Percentiles rank a stretch among this genome's conserved stretches.
Evolutionary conservation across 2,113 vertebrate species (phyloP).

Genomic region (Gallinago paraguaiae): DNA sequence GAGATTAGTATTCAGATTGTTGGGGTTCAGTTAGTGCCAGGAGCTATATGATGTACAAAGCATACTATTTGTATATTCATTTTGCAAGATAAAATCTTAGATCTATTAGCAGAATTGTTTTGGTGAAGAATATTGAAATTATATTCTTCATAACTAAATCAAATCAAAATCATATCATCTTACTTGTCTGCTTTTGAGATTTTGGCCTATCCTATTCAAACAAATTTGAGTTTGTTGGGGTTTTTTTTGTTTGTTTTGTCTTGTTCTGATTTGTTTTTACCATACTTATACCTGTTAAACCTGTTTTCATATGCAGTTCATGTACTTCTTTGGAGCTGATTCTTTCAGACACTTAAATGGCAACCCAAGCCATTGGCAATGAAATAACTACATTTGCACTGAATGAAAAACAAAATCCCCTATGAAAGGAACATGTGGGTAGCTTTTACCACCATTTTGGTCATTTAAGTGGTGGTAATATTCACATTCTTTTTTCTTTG

Average conservation of each 20-base stretch:
- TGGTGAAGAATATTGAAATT: background rate
- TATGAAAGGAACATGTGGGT: background rate
- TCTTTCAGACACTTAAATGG: background rate
- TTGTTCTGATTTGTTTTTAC: background rate
- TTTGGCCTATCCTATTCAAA: background rate
- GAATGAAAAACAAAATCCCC: background rate
- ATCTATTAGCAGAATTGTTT: background rate
- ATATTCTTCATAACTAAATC: background rate
- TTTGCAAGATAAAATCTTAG: constrained; percentile 30
- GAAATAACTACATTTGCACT: background rate
- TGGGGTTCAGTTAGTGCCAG: background rate
- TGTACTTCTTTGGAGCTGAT: background rate
- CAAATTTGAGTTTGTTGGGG: no score
- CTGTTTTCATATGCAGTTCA: background rate
- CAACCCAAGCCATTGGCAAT: background rate
- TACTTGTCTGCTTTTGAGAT: background rate
- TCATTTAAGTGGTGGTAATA: background rate
- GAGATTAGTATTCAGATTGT: constrained; percentile 50
- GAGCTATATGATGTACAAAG: background rate
- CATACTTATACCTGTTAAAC: background rate
- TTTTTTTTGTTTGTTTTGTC: background rate
- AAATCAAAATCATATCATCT: background rate
- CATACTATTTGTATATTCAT: background rate
- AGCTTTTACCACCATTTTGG: background rate
- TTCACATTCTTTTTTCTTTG: background rate